Conservation (phyloP, 2,797 vertebrate genomes). For the Loriculus beryllinus region DNA sequence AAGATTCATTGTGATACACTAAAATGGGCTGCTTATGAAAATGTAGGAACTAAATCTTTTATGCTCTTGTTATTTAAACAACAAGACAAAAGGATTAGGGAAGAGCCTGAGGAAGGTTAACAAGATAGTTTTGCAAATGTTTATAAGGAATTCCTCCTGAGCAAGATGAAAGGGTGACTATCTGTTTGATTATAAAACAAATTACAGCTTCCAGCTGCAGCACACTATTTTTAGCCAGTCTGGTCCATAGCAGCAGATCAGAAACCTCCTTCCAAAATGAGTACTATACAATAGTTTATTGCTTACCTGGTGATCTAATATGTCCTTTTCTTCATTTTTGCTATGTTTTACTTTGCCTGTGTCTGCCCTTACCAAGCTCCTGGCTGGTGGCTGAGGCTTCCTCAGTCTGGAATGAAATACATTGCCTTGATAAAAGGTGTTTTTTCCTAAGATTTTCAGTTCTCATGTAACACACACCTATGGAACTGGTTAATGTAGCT, state of each 20-base stretch:
- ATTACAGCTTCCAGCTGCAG: neutral
- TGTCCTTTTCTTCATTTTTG: neutral
- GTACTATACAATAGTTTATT: neutral
- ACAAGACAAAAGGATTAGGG: neutral
- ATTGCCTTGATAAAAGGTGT: neutral
- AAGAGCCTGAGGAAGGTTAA: conserved; percentile 8
- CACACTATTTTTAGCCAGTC: neutral
- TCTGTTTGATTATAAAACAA: conserved; percentile 16
- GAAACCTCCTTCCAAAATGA: neutral
- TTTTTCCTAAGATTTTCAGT: neutral
- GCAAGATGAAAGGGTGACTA: neutral
- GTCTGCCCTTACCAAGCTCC: neutral
- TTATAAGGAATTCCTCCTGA: neutral
- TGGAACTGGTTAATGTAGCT: neutral
- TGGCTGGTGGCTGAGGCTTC: neutral
- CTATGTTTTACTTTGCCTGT: neutral
- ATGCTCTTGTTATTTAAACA: neutral
- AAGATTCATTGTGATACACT: neutral
- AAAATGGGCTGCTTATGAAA: neutral
- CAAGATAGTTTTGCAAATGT: neutral
- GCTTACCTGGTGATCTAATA: neutral
- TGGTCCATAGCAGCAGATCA: neutral
- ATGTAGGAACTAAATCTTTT: neutral
- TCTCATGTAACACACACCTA: neutral
- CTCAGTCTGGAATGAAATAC: neutral